Evolutionary conservation across 2,888 invertebrate genomes (phyloP).

Genomic region (Cantharis nigra): DNA sequence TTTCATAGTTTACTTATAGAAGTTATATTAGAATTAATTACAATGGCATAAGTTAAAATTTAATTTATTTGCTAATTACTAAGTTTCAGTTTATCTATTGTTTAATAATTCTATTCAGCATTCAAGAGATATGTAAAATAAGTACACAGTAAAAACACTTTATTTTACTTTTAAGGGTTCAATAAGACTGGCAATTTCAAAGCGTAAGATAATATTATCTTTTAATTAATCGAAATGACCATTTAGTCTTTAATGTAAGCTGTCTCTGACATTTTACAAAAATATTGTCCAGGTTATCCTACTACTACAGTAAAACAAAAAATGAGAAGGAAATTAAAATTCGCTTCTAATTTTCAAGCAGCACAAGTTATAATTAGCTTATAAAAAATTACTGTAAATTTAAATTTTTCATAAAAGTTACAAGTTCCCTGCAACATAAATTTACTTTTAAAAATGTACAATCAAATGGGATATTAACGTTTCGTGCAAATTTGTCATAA

Average conservation of each 20-base stretch:
- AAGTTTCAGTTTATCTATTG: not conserved
- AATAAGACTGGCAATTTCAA: not conserved
- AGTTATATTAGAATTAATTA: not conserved
- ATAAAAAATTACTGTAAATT: not conserved
- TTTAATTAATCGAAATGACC: slow-evolving; percentile 1
- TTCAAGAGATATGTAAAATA: not conserved
- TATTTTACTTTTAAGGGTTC: not conserved
- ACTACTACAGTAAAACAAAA: not conserved
- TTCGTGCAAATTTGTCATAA: not conserved
- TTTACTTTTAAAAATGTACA: not conserved
- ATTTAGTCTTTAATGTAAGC: not conserved
- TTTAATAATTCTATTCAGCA: not conserved
- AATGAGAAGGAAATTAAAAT: not conserved
- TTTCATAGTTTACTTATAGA: not conserved
- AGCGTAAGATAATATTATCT: not conserved
- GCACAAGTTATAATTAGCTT: not conserved
- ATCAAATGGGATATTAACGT: not conserved
- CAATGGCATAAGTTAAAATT: not conserved
- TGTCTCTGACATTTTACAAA: not conserved
- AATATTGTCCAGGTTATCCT: not conserved
- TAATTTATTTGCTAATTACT: not conserved
- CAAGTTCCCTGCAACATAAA: not conserved
- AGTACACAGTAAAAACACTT: not conserved
- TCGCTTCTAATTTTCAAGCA: not conserved
- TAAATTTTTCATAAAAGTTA: not conserved